phyloP scores from a whole-genome alignment of 1,140 invertebrate species.

The Listronotus oregonensis region DNA sequence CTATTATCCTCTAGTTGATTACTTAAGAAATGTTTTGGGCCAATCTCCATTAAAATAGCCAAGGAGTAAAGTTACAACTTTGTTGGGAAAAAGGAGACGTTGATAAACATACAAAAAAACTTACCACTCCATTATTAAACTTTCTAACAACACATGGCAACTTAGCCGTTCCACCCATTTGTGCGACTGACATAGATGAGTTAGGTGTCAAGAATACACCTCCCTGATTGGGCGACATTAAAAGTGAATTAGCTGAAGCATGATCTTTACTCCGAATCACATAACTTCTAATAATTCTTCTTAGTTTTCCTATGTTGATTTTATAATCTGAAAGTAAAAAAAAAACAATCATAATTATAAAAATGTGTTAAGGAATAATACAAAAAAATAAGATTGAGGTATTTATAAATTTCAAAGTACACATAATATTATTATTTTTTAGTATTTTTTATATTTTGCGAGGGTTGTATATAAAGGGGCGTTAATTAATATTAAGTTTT shows the following conservation, averaged over 20 bases:
- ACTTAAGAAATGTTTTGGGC: too few species aligned
- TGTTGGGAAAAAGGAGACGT: too few species aligned
- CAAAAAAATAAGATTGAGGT: too few species aligned
- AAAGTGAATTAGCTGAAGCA: constrained; percentile 27
- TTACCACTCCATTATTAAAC: constrained; percentile 71
- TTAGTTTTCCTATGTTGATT: background rate
- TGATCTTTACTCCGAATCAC: constrained; percentile 28
- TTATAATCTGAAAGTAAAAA: constrained; percentile 7
- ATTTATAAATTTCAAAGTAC: too few species aligned
- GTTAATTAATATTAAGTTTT: too few species aligned
- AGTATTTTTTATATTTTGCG: too few species aligned
- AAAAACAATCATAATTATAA: background rate
- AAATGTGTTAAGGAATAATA: too few species aligned
- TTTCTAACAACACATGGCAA: constrained; percentile 71
- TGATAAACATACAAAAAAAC: constrained; percentile 45
- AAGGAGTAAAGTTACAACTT: too few species aligned
- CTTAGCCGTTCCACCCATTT: constrained; percentile 70
- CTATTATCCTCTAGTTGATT: too few species aligned
- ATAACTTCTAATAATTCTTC: constrained; percentile 34
- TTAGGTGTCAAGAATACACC: constrained; percentile 58
- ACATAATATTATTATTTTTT: too few species aligned
- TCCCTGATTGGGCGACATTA: constrained; percentile 19
- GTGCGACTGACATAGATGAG: constrained; percentile 66
- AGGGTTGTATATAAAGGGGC: too few species aligned
- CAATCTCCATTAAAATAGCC: too few species aligned